phyloP scores from a whole-genome alignment of 2,888 invertebrate genomes.

The Tetranychus truncatus region DNA sequence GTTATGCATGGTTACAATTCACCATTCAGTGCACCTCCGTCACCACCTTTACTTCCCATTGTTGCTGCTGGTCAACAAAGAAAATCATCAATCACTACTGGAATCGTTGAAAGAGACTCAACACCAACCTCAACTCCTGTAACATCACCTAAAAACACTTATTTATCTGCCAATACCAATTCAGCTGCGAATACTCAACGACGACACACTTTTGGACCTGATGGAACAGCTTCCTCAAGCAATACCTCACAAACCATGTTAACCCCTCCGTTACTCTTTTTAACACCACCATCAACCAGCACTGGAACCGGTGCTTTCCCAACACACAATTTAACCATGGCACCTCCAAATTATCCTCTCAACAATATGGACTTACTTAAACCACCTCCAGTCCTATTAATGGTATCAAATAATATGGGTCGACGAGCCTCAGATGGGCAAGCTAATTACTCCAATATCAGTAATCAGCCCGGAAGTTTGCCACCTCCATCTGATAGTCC shows the following conservation, averaged over 20 bases:
- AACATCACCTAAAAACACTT: not conserved
- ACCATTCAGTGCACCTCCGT: conserved; percentile 28
- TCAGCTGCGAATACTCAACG: conserved; percentile 12
- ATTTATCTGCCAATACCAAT: conserved; percentile 2
- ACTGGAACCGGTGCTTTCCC: conserved; percentile 7
- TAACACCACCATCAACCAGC: conserved; percentile 18
- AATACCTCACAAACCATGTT: conserved; percentile 17
- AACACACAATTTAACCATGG: conserved; percentile 11
- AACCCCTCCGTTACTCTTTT: conserved; percentile 18
- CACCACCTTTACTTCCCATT: conserved; percentile 24
- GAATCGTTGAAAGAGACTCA: conserved; percentile 31
- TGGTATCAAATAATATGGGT: conserved; percentile 20
- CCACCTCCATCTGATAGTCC: not conserved
- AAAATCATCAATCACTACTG: conserved; percentile 38
- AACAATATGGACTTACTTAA: conserved; percentile 20
- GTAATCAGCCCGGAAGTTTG: not conserved
- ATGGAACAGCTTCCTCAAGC: not conserved
- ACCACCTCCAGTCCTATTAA: conserved; percentile 19
- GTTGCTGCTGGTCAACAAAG: conserved; percentile 34
- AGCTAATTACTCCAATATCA: conserved; percentile 42
- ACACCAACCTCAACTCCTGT: conserved; percentile 8
- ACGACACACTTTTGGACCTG: conserved; percentile 21
- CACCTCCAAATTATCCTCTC: conserved; percentile 21
- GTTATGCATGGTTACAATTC: conserved; percentile 15
- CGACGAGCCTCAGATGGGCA: conserved; percentile 87